These are phyloP conservation scores for Watsonalla binaria DNA, from an alignment of 2,888 invertebrate species.

Conservation along the genomic window DNA sequence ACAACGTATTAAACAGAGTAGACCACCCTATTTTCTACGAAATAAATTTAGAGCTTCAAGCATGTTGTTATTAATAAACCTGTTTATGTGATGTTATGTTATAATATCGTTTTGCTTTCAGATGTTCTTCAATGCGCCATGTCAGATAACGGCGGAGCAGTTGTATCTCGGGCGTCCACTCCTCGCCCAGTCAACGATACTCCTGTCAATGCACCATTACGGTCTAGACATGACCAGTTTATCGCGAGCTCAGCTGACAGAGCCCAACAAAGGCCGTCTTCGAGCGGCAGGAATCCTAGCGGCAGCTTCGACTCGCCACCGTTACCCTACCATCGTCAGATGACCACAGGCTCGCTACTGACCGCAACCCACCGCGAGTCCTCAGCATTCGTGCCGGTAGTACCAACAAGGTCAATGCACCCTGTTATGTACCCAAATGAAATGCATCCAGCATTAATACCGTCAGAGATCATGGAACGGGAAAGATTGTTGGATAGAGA, in stretches of 20 bases:
- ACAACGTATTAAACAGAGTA: background rate
- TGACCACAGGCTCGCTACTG: conserved; percentile 70
- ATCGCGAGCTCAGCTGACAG: conserved; percentile 75
- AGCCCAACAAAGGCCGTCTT: conserved; percentile 66
- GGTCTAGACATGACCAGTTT: conserved; percentile 81
- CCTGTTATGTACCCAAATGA: conserved; percentile 85
- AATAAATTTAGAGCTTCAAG: background rate
- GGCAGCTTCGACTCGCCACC: conserved; percentile 81
- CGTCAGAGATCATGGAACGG: conserved; percentile 77
- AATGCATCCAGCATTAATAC: conserved; percentile 82
- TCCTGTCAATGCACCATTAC: conserved; percentile 60
- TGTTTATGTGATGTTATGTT: conserved; percentile 12
- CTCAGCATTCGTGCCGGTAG: conserved; percentile 92
- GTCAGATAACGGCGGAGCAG: conserved; percentile 70
- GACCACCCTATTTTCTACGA: background rate
- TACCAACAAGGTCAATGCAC: conserved; percentile 87
- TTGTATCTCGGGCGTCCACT: conserved; percentile 69
- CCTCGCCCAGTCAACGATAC: conserved; percentile 71
- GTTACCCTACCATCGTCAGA: conserved; percentile 82
- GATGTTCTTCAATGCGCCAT: conserved; percentile 58
- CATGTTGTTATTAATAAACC: background rate
- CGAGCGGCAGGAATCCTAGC: conserved; percentile 71
- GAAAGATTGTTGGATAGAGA: conserved; percentile 75
- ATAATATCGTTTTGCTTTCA: conserved; percentile 40
- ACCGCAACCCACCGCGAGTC: conserved; percentile 84